phyloP scores from a whole-genome alignment of 2,888 invertebrate genomes.

The Pharmacophagus antenor region DNA sequence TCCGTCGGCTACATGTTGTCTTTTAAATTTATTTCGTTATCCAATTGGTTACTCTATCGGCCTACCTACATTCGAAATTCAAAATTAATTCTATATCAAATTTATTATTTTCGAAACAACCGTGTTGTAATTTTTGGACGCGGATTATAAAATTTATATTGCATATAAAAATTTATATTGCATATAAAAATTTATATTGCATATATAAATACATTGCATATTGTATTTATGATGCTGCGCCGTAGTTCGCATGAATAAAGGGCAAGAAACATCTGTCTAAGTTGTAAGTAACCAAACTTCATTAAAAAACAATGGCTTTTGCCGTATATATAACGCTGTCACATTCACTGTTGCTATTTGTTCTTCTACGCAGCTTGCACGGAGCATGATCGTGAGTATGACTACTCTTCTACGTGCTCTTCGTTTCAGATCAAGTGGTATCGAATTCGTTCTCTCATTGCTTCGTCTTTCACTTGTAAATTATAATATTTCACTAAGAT shows the following conservation, averaged over 20 bases:
- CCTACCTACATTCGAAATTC: neutral
- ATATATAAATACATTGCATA: neutral
- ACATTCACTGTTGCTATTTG: slow-evolving; percentile 84
- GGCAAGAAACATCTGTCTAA: neutral
- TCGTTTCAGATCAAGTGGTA: slow-evolving; percentile 37
- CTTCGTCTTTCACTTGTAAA: neutral
- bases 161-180: too few relatives aligned
- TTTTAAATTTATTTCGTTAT: slow-evolving; percentile 32
- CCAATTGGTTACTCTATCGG: slow-evolving; percentile 32
- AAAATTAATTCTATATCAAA: neutral
- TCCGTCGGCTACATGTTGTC: slow-evolving; percentile 37
- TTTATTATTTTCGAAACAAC: neutral
- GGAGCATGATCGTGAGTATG: slow-evolving; percentile 95
- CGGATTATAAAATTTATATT: neutral
- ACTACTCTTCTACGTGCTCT: slow-evolving; percentile 51
- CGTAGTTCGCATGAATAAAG: slow-evolving; percentile 6
- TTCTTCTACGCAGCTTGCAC: slow-evolving; percentile 89
- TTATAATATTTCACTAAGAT: slow-evolving; percentile 4
- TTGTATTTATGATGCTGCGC: neutral
- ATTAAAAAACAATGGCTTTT: slow-evolving; percentile 51
- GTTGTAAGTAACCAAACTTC: slow-evolving; percentile 30
- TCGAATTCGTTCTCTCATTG: slow-evolving; percentile 34
- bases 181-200: too few relatives aligned
- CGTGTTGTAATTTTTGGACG: neutral
- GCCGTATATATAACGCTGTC: slow-evolving; percentile 62